Base-by-base conservation (phyloP, 2,888 invertebrate genomes). In the Limnephilus auricula region DNA sequence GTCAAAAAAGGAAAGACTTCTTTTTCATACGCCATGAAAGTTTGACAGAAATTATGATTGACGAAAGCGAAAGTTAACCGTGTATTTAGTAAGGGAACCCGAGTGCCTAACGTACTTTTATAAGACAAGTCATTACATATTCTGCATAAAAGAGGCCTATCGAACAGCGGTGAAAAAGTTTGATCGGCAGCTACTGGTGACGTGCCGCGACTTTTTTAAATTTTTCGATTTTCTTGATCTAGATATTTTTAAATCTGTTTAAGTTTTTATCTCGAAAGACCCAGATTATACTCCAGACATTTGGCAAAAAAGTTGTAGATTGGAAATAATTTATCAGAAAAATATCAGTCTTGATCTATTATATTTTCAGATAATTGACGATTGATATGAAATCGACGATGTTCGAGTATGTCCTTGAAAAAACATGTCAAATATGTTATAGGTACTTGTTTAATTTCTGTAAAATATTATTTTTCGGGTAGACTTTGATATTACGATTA, bases 31-130 rank as follows among this genome's bases (percentile, higher is more conserved):
- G 65, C 65, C 65, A 65, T 65, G 65, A 65, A 65, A 65, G 65
- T 65, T 65, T 65, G 65, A 65, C 65, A 65, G 65, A 65, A 65
- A 65, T 65, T 65, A 65, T 65, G 65, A 65, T 65, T 65, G 65
- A 65, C 65, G 65, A 65, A 65, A 65, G 25, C 65, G 65, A 65
- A n/a, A 65, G 65, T 25, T 65, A 65, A 65, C 65, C 65, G 65
- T 25, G 65, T 65, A 65, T n/a, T 65, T 65, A 65, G 65, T 65
- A 65, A 65, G 25, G 65, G 25, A 65, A 9, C 65, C 65, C 25
- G 65, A 65, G 65, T 65, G 65, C 65, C 65, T 18, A n/a, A 18
- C 25, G 65, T 65, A 65, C 65, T 25, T 65, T n/a, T n/a, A 65
- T 65, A 65, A 65, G 65, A 65, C 65, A n/a, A 25, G 65, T 65